Evolutionary conservation across 2,797 vertebrate species (phyloP).

Genomic region (Gallirallus australis): DNA sequence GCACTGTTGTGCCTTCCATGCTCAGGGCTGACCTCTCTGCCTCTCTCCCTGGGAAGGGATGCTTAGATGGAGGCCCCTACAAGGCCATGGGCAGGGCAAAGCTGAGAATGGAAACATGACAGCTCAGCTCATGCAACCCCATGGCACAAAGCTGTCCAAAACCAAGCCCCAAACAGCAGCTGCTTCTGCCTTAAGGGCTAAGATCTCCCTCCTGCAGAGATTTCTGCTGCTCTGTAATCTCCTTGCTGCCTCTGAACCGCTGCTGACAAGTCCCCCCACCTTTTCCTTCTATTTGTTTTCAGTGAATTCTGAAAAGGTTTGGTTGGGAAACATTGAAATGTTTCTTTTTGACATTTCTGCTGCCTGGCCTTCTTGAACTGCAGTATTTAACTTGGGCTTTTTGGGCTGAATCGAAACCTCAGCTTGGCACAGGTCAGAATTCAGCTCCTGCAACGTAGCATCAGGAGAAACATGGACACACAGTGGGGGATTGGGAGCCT

Average conservation of each 20-base stretch:
- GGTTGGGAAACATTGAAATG: neutral
- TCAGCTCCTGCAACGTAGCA: neutral
- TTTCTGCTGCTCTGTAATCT: neutral
- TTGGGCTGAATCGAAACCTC: neutral
- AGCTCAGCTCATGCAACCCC: neutral
- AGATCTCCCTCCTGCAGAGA: accelerated
- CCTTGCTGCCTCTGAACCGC: neutral
- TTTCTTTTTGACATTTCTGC: neutral
- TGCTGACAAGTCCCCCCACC: neutral
- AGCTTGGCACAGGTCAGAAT: neutral
- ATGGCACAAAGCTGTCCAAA: neutral
- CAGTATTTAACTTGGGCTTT: neutral
- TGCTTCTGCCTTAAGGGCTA: neutral
- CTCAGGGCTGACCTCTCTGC: neutral
- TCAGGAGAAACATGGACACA: neutral
- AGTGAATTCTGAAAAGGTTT: neutral
- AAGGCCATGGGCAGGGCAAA: neutral
- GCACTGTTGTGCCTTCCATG: accelerated
- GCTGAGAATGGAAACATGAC: neutral
- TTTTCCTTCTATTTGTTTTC: neutral
- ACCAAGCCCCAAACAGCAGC: neutral
- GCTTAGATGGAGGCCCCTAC: neutral
- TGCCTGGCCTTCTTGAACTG: neutral
- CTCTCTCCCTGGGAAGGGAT: neutral
- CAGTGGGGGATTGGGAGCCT: accelerated